These are phyloP conservation scores for Nothoprocta perdicaria DNA, from an alignment of 2,113 vertebrate genomes.

Conservation along the genomic window DNA sequence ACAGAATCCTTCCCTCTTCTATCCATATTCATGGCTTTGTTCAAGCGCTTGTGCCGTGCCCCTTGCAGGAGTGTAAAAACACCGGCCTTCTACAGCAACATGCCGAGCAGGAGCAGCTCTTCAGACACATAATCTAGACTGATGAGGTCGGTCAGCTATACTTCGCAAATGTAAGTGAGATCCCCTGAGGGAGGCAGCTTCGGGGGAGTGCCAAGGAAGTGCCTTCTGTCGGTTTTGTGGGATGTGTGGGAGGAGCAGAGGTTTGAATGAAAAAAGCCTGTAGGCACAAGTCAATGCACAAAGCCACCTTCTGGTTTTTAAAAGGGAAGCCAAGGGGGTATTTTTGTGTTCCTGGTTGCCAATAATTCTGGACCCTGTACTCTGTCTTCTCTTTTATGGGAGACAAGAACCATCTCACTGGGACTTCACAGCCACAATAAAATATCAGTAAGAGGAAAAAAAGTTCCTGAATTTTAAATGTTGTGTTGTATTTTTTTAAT, in stretches of 20 bases:
- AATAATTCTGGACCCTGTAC: background rate
- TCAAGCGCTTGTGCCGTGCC: background rate
- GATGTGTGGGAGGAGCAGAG: background rate
- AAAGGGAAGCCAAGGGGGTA: background rate
- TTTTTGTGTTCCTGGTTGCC: background rate
- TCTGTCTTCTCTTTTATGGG: background rate
- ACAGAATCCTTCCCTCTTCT: fast-evolving
- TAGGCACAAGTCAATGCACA: background rate
- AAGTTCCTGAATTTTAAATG: background rate
- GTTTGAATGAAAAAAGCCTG: background rate
- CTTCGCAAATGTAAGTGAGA: background rate
- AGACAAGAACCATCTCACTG: conserved; percentile 17
- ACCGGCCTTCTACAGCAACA: fast-evolving
- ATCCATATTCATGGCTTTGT: background rate
- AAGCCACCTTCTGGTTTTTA: conserved; percentile 14
- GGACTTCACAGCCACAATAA: conserved; percentile 2
- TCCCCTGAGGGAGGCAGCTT: background rate
- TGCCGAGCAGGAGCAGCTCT: fast-evolving
- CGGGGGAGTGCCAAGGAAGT: background rate
- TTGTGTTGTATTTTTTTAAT: background rate
- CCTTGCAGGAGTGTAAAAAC: background rate
- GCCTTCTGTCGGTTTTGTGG: background rate
- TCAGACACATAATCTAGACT: background rate
- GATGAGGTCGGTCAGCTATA: too few species aligned
- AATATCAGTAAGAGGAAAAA: conserved; percentile 8